phyloP scores from a whole-genome alignment of 2,113 vertebrate genomes.

The Sisor rabdophorus region DNA sequence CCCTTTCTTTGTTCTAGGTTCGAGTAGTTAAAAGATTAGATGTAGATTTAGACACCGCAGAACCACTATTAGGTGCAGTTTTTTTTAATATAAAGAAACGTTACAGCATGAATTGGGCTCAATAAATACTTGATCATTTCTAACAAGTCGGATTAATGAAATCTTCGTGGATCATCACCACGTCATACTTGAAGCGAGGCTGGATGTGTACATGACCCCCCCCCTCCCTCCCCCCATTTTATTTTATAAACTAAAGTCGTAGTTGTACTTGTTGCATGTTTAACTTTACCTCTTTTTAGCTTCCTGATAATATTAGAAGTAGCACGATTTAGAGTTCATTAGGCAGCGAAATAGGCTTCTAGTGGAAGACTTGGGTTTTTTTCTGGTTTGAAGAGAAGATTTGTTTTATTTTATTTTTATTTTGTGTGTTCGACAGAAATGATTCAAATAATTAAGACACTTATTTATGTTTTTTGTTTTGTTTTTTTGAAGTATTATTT shows the following conservation, averaged over 20 bases:
- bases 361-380: conserved; percentile 1
- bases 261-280: conserved; percentile 53
- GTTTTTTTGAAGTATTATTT: conserved; percentile 63
- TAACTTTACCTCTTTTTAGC: conserved; percentile 46
- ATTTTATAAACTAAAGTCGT: conserved; percentile 23
- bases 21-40: conserved; percentile 15
- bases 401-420: conserved; percentile 8
- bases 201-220: conserved; percentile 39
- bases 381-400: background rate
- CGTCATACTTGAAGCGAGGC: conserved; percentile 61
- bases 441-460: conserved; percentile 34
- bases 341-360: conserved; percentile 11
- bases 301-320: conserved; percentile 26
- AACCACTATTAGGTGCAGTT: conserved; percentile 17
- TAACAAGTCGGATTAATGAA: conserved; percentile 3
- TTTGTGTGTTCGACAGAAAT: conserved; percentile 9
- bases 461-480: conserved; percentile 50
- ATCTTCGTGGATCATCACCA: conserved; percentile 36
- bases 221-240: conserved; percentile 14
- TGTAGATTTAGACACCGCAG: background rate
- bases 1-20: conserved; percentile 47
- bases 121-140: conserved; percentile 8
- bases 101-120: background rate
- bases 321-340: conserved; percentile 15
- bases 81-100: background rate